These are phyloP conservation scores for Styela clava DNA, from an alignment of 23 tunicate genomes.

Conservation along the genomic window DNA sequence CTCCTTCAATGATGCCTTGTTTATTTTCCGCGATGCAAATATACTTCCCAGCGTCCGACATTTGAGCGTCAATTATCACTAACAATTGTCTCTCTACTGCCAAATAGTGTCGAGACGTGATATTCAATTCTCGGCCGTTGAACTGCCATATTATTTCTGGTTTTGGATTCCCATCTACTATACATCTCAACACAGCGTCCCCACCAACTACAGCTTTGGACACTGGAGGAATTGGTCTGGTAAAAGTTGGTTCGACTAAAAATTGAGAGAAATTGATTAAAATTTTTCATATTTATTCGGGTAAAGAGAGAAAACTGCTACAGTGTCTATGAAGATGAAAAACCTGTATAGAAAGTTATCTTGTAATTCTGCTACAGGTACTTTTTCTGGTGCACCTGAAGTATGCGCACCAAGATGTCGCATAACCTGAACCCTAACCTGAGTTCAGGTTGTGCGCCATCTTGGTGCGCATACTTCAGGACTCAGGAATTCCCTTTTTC, in stretches of 20 bases:
- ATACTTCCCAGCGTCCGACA: conserved; percentile 42
- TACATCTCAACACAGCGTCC: conserved; percentile 58
- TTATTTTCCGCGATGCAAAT: conserved; percentile 43
- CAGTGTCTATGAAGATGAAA: no score
- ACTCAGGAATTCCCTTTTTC: no score
- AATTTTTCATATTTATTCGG: no score
- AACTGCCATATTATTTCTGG: conserved; percentile 45
- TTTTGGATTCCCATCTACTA: conserved; percentile 40
- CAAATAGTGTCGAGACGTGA: conserved; percentile 49
- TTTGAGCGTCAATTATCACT: conserved; percentile 30
- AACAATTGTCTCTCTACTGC: conserved; percentile 55
- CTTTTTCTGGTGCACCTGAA: no score
- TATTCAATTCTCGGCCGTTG: conserved; percentile 39
- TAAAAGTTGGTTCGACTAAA: conserved; percentile 48
- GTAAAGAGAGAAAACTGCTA: no score
- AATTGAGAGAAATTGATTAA: not conserved
- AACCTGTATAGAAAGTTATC: no score
- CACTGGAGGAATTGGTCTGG: conserved; percentile 33
- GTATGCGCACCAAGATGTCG: no score
- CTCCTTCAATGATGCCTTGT: conserved; percentile 27
- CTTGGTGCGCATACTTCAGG: no score
- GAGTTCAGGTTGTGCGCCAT: no score
- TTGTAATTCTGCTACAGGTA: no score
- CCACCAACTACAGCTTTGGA: conserved; percentile 30
- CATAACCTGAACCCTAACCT: no score